phyloP scores from a whole-genome alignment of 2,113 vertebrate genomes.

The Opisthocomus hoazin region DNA sequence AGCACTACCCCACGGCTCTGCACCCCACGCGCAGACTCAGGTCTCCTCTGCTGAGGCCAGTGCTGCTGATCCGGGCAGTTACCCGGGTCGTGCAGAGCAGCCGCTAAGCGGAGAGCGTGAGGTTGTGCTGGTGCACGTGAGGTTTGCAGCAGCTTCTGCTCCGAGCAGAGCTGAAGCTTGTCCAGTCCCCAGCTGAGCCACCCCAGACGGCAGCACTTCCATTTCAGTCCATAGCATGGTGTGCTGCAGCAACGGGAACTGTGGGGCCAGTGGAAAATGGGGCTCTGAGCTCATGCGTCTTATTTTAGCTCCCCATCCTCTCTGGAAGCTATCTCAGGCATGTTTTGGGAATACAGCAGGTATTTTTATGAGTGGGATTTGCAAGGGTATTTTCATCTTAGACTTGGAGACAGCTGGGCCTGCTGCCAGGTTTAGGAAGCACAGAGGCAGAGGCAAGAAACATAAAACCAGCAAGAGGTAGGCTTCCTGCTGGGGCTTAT shows the following conservation, averaged over 20 bases:
- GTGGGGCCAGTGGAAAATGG: slow-evolving; percentile 38
- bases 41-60: neutral
- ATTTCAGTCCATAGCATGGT: slow-evolving; percentile 21
- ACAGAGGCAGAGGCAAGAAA: slow-evolving; percentile 57
- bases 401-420: slow-evolving; percentile 40
- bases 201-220: neutral
- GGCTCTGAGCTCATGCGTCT: slow-evolving; percentile 65
- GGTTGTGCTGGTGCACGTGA: neutral
- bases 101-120: rapidly evolving
- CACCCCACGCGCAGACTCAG: neutral
- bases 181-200: neutral
- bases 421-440: slow-evolving; percentile 59
- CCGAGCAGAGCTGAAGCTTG: neutral
- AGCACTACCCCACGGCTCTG: neutral
- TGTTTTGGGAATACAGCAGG: slow-evolving; percentile 68
- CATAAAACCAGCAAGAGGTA: slow-evolving; percentile 12
- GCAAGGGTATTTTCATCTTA: slow-evolving; percentile 74
- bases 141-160: neutral
- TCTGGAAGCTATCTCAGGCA: slow-evolving; percentile 76
- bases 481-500: slow-evolving; percentile 46
- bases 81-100: neutral
- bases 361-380: slow-evolving; percentile 71
- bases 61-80: neutral
- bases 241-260: neutral
- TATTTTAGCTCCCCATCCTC: slow-evolving; percentile 75